Conservation (phyloP, 2,888 invertebrate species). For the Rhaphigaster nebulosa region DNA sequence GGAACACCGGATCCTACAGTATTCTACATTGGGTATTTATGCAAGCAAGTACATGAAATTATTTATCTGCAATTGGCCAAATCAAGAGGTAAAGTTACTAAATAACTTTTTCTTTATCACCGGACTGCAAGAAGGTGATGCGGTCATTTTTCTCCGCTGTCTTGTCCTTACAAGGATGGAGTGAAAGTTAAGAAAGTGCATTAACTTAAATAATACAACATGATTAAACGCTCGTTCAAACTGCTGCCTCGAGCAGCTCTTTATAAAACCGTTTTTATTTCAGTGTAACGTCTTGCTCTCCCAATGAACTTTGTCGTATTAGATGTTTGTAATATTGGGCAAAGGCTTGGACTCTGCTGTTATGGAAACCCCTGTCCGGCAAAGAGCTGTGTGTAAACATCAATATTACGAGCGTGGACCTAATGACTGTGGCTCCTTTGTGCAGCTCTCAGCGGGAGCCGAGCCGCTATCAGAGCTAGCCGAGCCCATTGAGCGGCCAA, state of each 20-base stretch:
- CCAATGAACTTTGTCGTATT: neutral
- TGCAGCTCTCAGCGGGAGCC: neutral
- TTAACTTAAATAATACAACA: too few species aligned
- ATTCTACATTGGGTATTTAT: too few species aligned
- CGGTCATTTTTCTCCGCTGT: too few species aligned
- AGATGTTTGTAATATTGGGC: neutral
- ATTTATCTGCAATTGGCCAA: too few species aligned
- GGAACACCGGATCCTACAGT: too few species aligned
- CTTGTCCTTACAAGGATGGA: too few species aligned
- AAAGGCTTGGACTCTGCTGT: neutral
- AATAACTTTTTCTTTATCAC: too few species aligned
- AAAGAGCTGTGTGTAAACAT: conserved; percentile 7
- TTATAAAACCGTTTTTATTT: neutral
- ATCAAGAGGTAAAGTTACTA: too few species aligned
- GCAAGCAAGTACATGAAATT: too few species aligned
- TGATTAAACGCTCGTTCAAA: too few species aligned
- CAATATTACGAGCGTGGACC: neutral
- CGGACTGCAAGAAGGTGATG: too few species aligned
- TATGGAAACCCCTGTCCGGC: neutral
- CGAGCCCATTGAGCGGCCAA: neutral
- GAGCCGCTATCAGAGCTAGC: neutral
- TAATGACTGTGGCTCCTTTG: conserved; percentile 24
- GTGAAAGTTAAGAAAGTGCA: too few species aligned
- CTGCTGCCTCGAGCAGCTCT: neutral
- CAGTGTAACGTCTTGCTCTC: neutral